These are phyloP conservation scores for Notocelia uddmanniana DNA, from an alignment of 2,888 invertebrate genomes.

Conservation along the genomic window DNA sequence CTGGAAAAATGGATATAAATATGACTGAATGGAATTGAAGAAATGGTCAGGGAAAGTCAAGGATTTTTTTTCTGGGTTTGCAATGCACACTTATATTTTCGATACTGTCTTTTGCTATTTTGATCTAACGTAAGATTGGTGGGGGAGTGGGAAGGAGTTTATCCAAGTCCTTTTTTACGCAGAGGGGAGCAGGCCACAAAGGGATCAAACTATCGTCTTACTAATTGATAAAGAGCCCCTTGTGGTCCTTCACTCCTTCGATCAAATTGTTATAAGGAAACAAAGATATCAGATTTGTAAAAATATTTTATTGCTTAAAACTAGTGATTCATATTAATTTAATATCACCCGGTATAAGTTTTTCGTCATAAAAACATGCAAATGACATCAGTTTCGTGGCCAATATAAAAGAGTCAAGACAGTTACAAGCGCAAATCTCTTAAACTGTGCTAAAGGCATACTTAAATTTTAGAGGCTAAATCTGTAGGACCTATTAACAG, in stretches of 20 bases:
- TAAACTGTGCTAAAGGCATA: neutral
- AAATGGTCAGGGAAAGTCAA: no score
- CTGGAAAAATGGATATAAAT: no score
- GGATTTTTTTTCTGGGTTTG: no score
- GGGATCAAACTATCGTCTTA: no score
- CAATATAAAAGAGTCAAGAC: neutral
- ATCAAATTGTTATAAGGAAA: neutral
- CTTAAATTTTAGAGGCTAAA: neutral
- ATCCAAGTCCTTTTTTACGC: no score
- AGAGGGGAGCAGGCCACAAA: no score
- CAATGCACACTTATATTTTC: no score
- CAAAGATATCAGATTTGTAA: conserved; percentile 51
- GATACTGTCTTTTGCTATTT: no score
- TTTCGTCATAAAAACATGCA: conserved; percentile 39
- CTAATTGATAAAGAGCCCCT: no score
- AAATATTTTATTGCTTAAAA: conserved; percentile 59
- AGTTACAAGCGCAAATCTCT: neutral
- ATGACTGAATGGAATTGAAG: no score
- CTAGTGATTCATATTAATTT: conserved; percentile 49
- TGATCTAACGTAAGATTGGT: no score
- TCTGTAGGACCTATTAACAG: neutral
- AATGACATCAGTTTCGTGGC: conserved; percentile 7
- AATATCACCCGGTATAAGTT: conserved; percentile 61
- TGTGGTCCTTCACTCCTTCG: neutral
- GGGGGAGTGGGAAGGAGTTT: no score